Percentiles rank a stretch among this genome's conserved stretches.
phyloP scores from a whole-genome alignment of 2,888 invertebrate species.

The Dicranocentrus wangi region DNA sequence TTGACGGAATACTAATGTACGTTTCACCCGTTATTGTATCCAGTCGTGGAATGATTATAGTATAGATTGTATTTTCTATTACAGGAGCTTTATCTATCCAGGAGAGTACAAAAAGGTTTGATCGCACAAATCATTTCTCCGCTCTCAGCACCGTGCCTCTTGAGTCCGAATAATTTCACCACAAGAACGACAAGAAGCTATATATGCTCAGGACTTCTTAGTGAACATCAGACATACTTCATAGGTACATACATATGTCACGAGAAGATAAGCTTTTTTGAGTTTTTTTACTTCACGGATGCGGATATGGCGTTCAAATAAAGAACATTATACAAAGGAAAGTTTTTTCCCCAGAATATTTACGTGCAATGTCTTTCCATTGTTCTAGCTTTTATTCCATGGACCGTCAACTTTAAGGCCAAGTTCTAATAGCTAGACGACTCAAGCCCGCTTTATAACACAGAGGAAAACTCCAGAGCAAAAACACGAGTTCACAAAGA shows the following conservation, averaged over 20 bases:
- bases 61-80: background rate
- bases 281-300: background rate
- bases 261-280: background rate
- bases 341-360: conserved; percentile 39
- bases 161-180: background rate
- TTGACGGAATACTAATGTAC: background rate
- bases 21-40: no score
- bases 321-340: background rate
- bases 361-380: conserved; percentile 31
- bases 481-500: conserved; percentile 30
- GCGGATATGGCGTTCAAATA: no score
- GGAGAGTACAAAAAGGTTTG: background rate
- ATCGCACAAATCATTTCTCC: conserved; percentile 42
- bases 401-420: conserved; percentile 18
- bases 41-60: background rate
- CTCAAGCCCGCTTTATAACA: conserved; percentile 27
- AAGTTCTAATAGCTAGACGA: background rate
- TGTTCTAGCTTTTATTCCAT: conserved; percentile 31
- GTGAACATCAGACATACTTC: background rate
- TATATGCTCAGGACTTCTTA: no score
- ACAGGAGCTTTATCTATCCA: background rate
- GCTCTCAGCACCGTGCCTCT: background rate
- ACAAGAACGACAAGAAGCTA: background rate
- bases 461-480: conserved; percentile 5
- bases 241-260: background rate